These are phyloP conservation scores for Machimus atricapillus DNA, from an alignment of 2,888 invertebrate species.

Conservation along the genomic window DNA sequence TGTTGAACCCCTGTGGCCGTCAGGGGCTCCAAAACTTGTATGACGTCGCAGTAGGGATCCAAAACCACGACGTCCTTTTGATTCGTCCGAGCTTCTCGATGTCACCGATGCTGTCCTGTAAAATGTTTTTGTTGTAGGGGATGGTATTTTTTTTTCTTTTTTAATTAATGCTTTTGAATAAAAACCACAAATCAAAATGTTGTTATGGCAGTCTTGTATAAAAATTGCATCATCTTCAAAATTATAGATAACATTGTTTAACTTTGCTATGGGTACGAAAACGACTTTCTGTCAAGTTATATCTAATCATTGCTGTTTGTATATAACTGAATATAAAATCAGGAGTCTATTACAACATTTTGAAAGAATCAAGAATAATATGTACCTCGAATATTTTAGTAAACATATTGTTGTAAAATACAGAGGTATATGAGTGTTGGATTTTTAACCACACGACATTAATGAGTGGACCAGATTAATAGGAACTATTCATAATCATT, in stretches of 20 bases:
- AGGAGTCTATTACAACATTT: neutral
- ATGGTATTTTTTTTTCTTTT: neutral
- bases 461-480: neutral
- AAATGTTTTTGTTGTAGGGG: conserved; percentile 47
- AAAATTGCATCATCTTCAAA: conserved; percentile 9
- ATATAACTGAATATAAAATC: neutral
- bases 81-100: conserved; percentile 54
- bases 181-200: neutral
- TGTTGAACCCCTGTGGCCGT: conserved; percentile 49
- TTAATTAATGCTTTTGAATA: conserved; percentile 25
- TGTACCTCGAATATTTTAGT: neutral
- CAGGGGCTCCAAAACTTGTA: conserved; percentile 54
- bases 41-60: conserved; percentile 55
- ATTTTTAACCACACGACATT: neutral
- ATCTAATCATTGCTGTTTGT: neutral
- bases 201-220: neutral
- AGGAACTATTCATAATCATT: neutral
- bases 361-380: neutral
- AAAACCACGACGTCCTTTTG: conserved; percentile 54
- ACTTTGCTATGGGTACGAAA: neutral
- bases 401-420: no score
- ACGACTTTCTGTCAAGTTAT: neutral
- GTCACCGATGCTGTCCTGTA: conserved; percentile 54
- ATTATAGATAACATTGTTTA: neutral
- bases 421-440: no score